Evolutionary conservation across 2,113 vertebrate species (phyloP), one percentile per base, ranked within the genome.

Genomic region (Apteryx owenii): DNA sequence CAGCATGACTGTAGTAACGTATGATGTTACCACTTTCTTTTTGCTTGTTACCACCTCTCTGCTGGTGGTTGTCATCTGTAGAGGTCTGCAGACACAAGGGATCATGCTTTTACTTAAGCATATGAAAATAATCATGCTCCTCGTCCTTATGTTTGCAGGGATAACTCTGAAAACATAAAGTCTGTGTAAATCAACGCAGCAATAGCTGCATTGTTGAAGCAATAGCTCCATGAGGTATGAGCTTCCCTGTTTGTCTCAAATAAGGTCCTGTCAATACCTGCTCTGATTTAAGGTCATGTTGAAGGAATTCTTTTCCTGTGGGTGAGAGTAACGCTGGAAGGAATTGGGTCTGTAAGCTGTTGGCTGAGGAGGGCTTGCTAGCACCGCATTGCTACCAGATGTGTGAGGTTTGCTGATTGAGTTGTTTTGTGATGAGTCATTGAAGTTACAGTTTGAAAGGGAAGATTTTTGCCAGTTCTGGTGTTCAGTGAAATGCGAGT

Each of bases 361-460:
- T 97, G 91, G 79, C 88, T 94, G 80, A 86, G 81, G 65, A 92
- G 62, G 44, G 44, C 68, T 91, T 11, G 6, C 87, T 91, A 88
- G 56, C 84, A 64, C 76, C 89, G 76, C 93, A 83, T 96, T 95
- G 93, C 93, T 91, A 71, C 97, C 95, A 97, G 91, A 97, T 97
- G 94, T 90, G 20, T 75, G 76, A 86, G 94, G 60, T 93, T 83
- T 91, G 87, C 94, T 94, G 85, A 97, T 96, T 83, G 95, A 97
- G 96, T 96, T 97, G 95, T 95, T 95, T 88, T 68, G 89, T 94
- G 94, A 91, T 97, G 95, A 96, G 44, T 96, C 94, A 96, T 44
- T 96, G 91, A 91, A 93, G 85, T 86, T 75, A 73, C n/a, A 61
- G 36, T 88, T 95, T 90, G 88, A 88, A 94, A 93, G 69, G 42